phyloP scores from a whole-genome alignment of 2,888 invertebrate species.

The Endotricha flammealis region DNA sequence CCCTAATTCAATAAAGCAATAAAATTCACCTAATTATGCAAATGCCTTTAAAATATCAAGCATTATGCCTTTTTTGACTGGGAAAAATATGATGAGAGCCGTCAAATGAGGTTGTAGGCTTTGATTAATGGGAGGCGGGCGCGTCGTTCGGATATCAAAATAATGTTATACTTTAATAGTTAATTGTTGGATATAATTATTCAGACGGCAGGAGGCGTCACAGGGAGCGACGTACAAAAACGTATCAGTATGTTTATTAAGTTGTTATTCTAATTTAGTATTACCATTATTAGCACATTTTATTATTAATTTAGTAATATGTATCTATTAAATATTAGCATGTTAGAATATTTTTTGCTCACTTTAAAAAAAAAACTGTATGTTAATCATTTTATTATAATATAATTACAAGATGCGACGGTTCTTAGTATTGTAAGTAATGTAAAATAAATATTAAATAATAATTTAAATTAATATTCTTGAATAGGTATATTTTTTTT shows the following conservation, averaged over 20 bases:
- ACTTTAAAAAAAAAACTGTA: too few species aligned
- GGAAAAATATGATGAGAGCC: conserved; percentile 63
- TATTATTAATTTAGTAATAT: conserved; percentile 6
- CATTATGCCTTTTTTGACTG: conserved; percentile 60
- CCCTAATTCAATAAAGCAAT: conserved; percentile 78
- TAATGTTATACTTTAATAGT: conserved; percentile 53
- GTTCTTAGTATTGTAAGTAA: too few species aligned
- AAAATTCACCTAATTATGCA: conserved; percentile 79
- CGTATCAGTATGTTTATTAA: conserved; percentile 21
- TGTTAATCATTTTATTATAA: too few species aligned
- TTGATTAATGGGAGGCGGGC: conserved; percentile 59
- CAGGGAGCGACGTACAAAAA: conserved; percentile 29
- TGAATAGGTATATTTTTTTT: too few species aligned
- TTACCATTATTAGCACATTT: conserved; percentile 1
- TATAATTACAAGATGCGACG: too few species aligned
- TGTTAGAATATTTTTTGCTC: too few species aligned
- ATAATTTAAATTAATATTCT: too few species aligned
- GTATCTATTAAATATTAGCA: not conserved
- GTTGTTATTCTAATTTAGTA: conserved; percentile 13
- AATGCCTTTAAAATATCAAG: conserved; percentile 70
- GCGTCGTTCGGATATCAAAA: conserved; percentile 40
- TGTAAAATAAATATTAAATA: too few species aligned
- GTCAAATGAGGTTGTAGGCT: conserved; percentile 50
- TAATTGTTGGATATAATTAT: conserved; percentile 51
- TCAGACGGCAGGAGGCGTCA: conserved; percentile 37